Percentiles rank a stretch among this genome's conserved stretches.
phyloP scores from a whole-genome alignment of 1,140 invertebrate genomes.

The Brachionus rubens region DNA sequence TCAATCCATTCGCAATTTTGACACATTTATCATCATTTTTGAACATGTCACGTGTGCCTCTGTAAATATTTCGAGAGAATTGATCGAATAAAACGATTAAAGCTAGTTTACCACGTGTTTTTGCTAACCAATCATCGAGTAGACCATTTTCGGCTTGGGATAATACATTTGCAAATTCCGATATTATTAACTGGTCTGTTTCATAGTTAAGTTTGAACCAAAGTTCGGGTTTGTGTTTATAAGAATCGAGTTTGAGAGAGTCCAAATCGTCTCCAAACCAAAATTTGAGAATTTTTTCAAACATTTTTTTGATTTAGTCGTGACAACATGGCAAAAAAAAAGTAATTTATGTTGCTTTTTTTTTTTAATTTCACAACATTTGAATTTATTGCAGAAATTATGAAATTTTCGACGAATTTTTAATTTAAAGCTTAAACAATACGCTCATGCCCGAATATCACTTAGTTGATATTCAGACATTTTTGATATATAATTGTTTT shows the following conservation, averaged over 20 bases:
- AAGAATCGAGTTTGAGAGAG: neutral
- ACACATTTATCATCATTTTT: neutral
- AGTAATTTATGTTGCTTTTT: too few species aligned
- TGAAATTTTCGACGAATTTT: too few species aligned
- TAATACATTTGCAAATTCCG: neutral
- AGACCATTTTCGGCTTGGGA: neutral
- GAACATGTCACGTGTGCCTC: neutral
- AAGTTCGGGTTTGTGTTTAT: slow-evolving; percentile 11
- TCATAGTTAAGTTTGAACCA: neutral
- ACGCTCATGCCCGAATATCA: too few species aligned
- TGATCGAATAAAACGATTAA: slow-evolving; percentile 33
- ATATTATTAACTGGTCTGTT: neutral
- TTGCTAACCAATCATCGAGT: neutral
- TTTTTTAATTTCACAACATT: too few species aligned
- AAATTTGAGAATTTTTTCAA: slow-evolving; percentile 19
- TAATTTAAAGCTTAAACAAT: too few species aligned
- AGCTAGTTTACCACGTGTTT: neutral
- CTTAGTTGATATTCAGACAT: too few species aligned
- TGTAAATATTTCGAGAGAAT: neutral
- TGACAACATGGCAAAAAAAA: too few species aligned
- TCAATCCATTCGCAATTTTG: neutral
- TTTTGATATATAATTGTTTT: too few species aligned
- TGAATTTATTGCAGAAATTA: too few species aligned
- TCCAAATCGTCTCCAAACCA: slow-evolving; percentile 4
- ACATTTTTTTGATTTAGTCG: too few species aligned